These are phyloP conservation scores for Drosophila watanabei DNA, from an alignment of 1,140 invertebrate species.

Conservation along the genomic window DNA sequence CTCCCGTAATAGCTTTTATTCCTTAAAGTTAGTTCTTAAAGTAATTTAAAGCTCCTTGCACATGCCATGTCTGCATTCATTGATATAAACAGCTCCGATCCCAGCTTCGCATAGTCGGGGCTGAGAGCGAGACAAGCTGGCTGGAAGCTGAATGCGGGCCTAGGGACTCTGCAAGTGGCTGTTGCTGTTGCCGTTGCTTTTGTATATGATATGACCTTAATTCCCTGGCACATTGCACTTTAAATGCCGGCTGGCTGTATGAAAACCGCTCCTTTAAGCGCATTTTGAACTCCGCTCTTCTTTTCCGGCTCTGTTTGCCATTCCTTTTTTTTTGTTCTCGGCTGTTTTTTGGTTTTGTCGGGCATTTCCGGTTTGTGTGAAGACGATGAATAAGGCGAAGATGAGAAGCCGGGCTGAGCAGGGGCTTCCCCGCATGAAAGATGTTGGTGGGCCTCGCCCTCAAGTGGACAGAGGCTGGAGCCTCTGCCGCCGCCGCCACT, in stretches of 20 bases:
- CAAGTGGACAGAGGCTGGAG: constrained; percentile 34
- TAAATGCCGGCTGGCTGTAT: constrained; percentile 53
- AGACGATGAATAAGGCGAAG: constrained; percentile 43
- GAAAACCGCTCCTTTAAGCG: constrained; percentile 63
- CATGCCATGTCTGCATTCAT: constrained; percentile 17
- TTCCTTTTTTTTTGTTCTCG: neutral
- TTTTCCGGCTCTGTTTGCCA: constrained; percentile 1
- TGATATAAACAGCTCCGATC: constrained; percentile 34
- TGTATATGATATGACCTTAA: constrained; percentile 78
- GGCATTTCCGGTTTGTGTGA: constrained; percentile 71
- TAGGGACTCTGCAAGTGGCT: constrained; percentile 9
- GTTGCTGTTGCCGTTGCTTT: constrained; percentile 29
- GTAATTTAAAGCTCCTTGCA: neutral
- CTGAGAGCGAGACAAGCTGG: constrained; percentile 32
- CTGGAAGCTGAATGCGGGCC: constrained; percentile 28
- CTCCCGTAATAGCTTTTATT: neutral
- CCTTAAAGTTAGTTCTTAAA: neutral
- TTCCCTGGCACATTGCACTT: constrained; percentile 77
- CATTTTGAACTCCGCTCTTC: constrained; percentile 50
- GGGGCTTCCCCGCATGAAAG: constrained; percentile 30
- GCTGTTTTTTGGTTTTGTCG: constrained; percentile 42
- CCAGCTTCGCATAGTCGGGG: constrained; percentile 19
- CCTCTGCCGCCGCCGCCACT: neutral
- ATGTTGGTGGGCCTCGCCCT: constrained; percentile 38
- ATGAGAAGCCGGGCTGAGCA: constrained; percentile 33